These are phyloP conservation scores for Nasonia oneida DNA, from an alignment of 2,888 invertebrate genomes.

Conservation along the genomic window DNA sequence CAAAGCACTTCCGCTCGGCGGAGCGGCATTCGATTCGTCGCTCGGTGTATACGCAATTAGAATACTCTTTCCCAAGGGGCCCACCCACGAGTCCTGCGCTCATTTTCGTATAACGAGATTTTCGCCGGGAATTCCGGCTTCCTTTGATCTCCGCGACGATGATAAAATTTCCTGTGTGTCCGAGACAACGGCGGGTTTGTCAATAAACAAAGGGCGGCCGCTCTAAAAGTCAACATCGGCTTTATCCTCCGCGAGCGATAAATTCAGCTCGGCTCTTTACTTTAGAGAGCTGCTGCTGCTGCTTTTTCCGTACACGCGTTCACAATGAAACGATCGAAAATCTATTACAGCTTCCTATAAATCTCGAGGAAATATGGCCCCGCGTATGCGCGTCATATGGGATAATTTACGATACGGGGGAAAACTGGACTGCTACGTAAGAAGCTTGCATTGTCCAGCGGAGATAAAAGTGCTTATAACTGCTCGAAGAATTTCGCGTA, in stretches of 20 bases:
- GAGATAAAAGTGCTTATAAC: background rate
- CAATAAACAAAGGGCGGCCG: background rate
- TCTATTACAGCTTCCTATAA: constrained; percentile 49
- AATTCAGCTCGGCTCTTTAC: constrained; percentile 32
- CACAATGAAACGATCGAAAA: constrained; percentile 46
- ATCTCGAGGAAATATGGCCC: constrained; percentile 37
- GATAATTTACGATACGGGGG: constrained; percentile 14
- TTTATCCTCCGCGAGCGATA: constrained; percentile 18
- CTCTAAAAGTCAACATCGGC: background rate
- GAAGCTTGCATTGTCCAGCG: background rate
- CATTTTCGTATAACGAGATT: no score
- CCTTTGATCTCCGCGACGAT: background rate
- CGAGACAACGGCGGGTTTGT: background rate
- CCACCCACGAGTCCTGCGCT: background rate
- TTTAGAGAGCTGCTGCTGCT: constrained; percentile 10
- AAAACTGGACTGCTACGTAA: background rate
- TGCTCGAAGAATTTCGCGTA: background rate
- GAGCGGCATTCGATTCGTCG: constrained; percentile 37
- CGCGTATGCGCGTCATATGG: constrained; percentile 16
- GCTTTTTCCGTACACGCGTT: constrained; percentile 19
- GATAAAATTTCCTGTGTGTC: background rate
- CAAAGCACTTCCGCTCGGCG: constrained; percentile 38
- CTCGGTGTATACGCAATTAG: constrained; percentile 32
- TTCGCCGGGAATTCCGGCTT: background rate
- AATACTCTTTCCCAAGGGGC: constrained; percentile 9